A percentile compares a stretch with the other conserved stretches of the same genome.
Conservation (phyloP, 1,140 invertebrate species). For the Streblospio benedicti region DNA sequence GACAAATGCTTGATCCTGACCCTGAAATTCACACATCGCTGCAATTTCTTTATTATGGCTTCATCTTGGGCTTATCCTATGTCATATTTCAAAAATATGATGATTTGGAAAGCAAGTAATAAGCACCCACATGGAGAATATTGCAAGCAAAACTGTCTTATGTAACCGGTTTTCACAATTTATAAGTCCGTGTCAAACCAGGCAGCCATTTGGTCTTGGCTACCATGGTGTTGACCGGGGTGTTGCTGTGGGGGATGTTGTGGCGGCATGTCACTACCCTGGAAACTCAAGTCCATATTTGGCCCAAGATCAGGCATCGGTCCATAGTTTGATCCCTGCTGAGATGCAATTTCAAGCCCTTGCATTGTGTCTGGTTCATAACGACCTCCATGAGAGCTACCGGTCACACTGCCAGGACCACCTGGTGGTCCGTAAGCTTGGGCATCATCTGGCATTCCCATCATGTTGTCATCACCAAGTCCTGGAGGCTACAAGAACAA, state of each 20-base stretch:
- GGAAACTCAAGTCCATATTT: slow-evolving; percentile 65
- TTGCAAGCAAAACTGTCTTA: no score
- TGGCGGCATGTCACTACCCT: slow-evolving; percentile 67
- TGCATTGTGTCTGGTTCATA: slow-evolving; percentile 67
- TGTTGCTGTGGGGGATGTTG: slow-evolving; percentile 62
- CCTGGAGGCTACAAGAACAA: background rate
- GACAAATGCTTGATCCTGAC: no score
- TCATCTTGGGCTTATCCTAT: no score
- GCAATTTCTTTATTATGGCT: no score
- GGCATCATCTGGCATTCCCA: background rate
- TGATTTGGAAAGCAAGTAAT: no score
- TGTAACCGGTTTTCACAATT: no score
- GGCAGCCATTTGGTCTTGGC: slow-evolving; percentile 78
- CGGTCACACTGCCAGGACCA: slow-evolving; percentile 4
- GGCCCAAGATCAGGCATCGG: slow-evolving; percentile 71
- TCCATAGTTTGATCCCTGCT: slow-evolving; percentile 54
- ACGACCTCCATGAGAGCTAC: background rate
- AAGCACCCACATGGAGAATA: no score
- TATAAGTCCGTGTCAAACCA: slow-evolving; percentile 92
- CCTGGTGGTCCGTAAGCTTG: background rate
- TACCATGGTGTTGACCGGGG: no score
- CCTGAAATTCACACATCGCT: no score
- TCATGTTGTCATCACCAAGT: background rate
- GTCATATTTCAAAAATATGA: no score
- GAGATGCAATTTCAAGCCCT: slow-evolving; percentile 73